Evolutionary conservation across 2,888 invertebrate species (phyloP), one percentile per base, ranked within the genome.

Genomic region (Drosophila tripunctata): DNA sequence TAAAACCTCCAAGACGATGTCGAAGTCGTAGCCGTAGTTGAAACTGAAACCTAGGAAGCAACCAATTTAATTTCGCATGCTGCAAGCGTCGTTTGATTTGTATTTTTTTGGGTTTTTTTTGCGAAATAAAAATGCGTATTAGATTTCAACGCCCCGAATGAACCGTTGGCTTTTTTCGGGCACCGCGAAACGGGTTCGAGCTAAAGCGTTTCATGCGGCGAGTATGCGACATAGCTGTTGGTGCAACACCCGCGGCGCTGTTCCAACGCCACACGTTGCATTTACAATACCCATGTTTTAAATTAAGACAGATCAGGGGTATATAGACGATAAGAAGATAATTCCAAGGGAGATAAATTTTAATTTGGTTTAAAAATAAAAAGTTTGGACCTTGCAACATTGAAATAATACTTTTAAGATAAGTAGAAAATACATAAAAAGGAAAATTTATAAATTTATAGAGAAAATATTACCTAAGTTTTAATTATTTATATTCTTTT

Each of bases 181-280:
- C 55, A 54, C 40, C 51, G 27, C 58, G 52, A 75, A 76, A 85
- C 83, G 50, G 40, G 80, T 82, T 84, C 60, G 70, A 48, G 24
- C 36, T 47, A 24, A 36, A 44, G 44, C 44, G 47, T 47, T 12
- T 4, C 40, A 41, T 57, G 63, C 44, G 62, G 24, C 40, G 54
- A 40, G 38, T 51, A n/a, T 52, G 45, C 54, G 57, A 61, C 61
- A 52, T 41, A 43, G 62, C 57, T 60, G 51, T 72, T 63, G 64
- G 68, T 72, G 73, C 77, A 77, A 78, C 77, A 75, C 78, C 80
- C 77, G 80, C 61, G 77, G 78, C 75, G 67, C 62, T 66, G 43
- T 73, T 54, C 78, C 67, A 44, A 70, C 70, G 64, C 67, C 63
- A 67, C 64, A 56, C 56, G 47, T 43, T 48, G 58, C 56, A 56